Conservation (phyloP, 2,797 vertebrate species). For the Coregonus sp. region DNA sequence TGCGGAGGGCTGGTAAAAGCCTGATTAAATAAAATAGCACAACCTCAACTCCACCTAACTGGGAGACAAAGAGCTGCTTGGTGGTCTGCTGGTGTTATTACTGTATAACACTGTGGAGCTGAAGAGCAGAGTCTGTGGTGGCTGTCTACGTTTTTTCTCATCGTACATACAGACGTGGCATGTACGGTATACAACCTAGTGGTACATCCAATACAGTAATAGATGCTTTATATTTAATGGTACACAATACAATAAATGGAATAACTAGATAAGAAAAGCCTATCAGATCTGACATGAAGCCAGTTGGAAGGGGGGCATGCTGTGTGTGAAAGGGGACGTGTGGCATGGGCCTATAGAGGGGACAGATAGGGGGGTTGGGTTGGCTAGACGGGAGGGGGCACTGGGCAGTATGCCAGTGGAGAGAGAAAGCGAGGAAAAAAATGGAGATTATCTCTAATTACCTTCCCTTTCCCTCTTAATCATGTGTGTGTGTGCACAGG, state of each 20-base stretch:
- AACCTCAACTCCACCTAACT: constrained; percentile 65
- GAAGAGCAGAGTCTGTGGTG: constrained; percentile 21
- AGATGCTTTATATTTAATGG: constrained; percentile 7
- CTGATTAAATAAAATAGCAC: constrained; percentile 67
- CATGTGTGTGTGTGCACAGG: constrained; percentile 32
- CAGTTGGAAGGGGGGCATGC: constrained; percentile 12
- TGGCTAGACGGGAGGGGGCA: background rate
- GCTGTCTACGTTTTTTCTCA: too few species aligned
- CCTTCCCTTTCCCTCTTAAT: constrained; percentile 38
- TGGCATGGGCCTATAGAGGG: constrained; percentile 12
- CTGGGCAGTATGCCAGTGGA: constrained; percentile 5
- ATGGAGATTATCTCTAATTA: constrained; percentile 49
- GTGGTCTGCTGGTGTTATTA: constrained; percentile 45
- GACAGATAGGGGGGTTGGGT: constrained; percentile 4
- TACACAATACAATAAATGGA: background rate
- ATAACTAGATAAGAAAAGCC: background rate
- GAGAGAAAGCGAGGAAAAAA: constrained; percentile 13
- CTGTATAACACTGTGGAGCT: constrained; percentile 22
- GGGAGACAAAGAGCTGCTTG: constrained; percentile 60
- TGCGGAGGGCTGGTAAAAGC: constrained; percentile 57
- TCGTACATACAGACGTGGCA: background rate
- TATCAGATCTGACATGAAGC: background rate
- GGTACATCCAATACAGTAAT: background rate
- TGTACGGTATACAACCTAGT: background rate
- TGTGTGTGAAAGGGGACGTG: background rate